Base-by-base conservation (phyloP, 2,797 vertebrate species). In the Platalea minor region DNA sequence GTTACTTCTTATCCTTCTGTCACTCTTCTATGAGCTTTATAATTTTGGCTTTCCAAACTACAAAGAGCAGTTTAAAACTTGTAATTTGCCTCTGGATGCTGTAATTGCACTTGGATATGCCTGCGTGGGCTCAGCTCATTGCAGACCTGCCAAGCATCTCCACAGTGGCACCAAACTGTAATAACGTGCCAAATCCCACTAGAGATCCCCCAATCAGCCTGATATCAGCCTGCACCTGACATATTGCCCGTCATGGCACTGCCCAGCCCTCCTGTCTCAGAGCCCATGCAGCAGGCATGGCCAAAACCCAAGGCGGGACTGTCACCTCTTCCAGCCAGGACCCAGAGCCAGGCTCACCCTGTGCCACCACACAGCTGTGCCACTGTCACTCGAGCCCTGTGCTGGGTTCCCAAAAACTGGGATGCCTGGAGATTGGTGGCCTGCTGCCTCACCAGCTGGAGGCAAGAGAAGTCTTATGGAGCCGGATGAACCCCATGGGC, bases 331-430 rank as follows among this genome's bases (percentile, higher is more conserved):
- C 35, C 4, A 4, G 39, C 12, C 1, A 3, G 64, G 28, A 35
- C 53, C 43, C 16, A n/a, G 54, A 78, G 28, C 70, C 0, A 0
- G 9, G 7, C 54, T 61, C 35, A 7, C 48, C 53, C 35, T 26
- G 37, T 61, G 79, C 54, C 63, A 45, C 41, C 63, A 5, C 0
- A 0, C 18, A 28, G 18, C 8, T 0, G 0, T 67, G 45, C 24
- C 2, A 2, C 53, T 61, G 59, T 18, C 77, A 75, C 63, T 17
- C 1, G 1, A 41, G 29, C 33, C 39, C 19, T 46, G 25, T 28
- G 28, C 31, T 53, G 43, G 3, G 10, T 20, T 83, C 48, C 29
- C 33, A 50, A 69, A 76, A 59, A 3, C 26, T 2, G 33, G 21
- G 29, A 28, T 23, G 17, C 31, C 33, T 61, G 61, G 17, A 35